These are phyloP conservation scores for Tolypeutes matacus DNA, from an alignment of 2,797 vertebrate genomes.

Conservation along the genomic window DNA sequence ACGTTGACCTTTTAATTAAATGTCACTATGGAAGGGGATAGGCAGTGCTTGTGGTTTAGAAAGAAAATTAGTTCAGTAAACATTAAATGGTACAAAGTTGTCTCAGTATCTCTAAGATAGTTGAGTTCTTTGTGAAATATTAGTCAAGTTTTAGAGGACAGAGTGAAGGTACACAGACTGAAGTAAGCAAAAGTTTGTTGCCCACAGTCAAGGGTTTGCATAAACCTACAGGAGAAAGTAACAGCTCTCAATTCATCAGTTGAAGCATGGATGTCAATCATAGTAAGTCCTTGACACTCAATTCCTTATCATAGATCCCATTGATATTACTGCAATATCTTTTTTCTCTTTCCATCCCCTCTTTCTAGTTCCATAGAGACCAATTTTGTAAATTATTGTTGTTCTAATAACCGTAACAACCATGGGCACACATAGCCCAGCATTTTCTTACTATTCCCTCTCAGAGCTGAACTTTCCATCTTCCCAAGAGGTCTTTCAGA, in stretches of 20 bases:
- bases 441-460: neutral
- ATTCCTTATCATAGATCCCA: neutral
- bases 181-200: neutral
- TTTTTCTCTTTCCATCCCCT: neutral
- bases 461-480: neutral
- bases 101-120: conserved; percentile 16
- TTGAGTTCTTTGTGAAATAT: conserved; percentile 44
- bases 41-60: conserved; percentile 12
- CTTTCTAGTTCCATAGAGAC: conserved; percentile 13
- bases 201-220: neutral
- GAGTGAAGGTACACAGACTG: conserved; percentile 13
- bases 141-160: conserved; percentile 29
- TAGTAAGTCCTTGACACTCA: neutral
- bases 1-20: conserved; percentile 9
- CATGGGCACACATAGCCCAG: neutral
- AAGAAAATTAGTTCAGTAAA: conserved; percentile 63
- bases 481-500: neutral
- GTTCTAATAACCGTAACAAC: neutral
- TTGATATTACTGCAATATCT: neutral
- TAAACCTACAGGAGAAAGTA: neutral
- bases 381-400: neutral
- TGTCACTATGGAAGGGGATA: neutral
- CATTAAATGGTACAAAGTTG: conserved; percentile 5
- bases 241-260: neutral
- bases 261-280: conserved; percentile 23